Evolutionary conservation across 1,140 invertebrate species (phyloP), one percentile per base, ranked within the genome.

Genomic region (Ptiloglossa arizonensis): DNA sequence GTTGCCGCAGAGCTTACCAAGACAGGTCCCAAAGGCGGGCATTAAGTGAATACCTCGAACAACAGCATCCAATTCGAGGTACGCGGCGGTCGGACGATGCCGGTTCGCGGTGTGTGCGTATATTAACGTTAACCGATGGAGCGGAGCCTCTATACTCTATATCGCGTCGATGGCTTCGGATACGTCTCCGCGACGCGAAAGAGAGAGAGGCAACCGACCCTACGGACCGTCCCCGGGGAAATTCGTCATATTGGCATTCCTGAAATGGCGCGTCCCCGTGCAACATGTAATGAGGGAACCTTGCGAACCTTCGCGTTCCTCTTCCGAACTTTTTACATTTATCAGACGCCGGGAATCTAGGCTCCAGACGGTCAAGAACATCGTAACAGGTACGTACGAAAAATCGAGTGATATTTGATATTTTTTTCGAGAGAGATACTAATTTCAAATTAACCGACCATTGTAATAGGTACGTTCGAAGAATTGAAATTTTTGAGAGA

Each of bases 171-270:
- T 80, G 66, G 82, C 13, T 68, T 68, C 29, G 54, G 29, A 63
- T 44, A 56, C 56, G 68, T 54, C 82, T 50, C 44, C 46, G 41
- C 35, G 52, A 70, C 50, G 46, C 48, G 19, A 57, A 69, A 41
- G 41, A 1, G 41, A 48, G 41, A 41, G 71, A 24, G 50, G n/a
- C n/a, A n/a, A 41, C 48, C 63, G 54, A 69, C n/a, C 69, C 60
- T 2, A 3, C 8, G 44, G 2, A 17, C 22, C 22, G 56, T 64
- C 83, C 66, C 81, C 11, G 9, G 86, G 86, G 86, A 87, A 87
- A 87, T 87, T 86, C 86, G 83, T 81, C 79, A 83, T 85, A 87
- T 87, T 85, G 86, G 83, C 52, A 81, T 84, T 79, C 83, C 67
- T 52, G 64, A 52, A 75, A 78, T 48, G 68, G 27, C 63, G 41